Conservation (phyloP, 2,888 invertebrate genomes). For the Oscheius onirici region DNA sequence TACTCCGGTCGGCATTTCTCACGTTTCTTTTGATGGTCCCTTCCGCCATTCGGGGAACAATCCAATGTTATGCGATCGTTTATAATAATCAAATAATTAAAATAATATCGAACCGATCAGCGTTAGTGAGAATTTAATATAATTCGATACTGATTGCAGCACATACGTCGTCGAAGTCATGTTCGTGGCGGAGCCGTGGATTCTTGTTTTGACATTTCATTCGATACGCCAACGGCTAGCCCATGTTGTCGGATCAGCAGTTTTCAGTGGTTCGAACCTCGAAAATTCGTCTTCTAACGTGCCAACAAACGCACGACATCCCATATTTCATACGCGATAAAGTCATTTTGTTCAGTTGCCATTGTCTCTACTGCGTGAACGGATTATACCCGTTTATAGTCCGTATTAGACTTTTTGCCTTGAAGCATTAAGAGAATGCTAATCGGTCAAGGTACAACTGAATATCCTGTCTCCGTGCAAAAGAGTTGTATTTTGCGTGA, state of each 20-base stretch:
- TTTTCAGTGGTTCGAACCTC: neutral
- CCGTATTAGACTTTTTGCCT: no score
- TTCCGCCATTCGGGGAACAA: conserved; percentile 2
- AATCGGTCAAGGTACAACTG: no score
- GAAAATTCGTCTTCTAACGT: neutral
- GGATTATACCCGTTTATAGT: no score
- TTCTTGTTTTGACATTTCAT: conserved; percentile 8
- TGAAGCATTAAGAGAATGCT: no score
- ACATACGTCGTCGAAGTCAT: conserved; percentile 16
- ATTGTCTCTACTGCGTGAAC: no score
- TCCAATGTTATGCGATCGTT: conserved; percentile 4
- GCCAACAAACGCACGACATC: no score
- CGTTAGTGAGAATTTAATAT: neutral
- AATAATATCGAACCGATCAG: neutral
- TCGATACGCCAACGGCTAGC: neutral
- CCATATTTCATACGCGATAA: no score
- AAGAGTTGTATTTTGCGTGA: no score
- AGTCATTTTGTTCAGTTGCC: no score
- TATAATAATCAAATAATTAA: neutral
- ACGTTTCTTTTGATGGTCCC: conserved; percentile 21
- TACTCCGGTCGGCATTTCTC: conserved; percentile 12
- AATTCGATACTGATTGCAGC: neutral
- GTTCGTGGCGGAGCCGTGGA: conserved; percentile 20
- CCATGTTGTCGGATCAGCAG: neutral
- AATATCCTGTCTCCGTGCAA: no score